These are phyloP conservation scores for Caenorhabditis sinica DNA, from an alignment of 2,888 invertebrate species.

Conservation along the genomic window DNA sequence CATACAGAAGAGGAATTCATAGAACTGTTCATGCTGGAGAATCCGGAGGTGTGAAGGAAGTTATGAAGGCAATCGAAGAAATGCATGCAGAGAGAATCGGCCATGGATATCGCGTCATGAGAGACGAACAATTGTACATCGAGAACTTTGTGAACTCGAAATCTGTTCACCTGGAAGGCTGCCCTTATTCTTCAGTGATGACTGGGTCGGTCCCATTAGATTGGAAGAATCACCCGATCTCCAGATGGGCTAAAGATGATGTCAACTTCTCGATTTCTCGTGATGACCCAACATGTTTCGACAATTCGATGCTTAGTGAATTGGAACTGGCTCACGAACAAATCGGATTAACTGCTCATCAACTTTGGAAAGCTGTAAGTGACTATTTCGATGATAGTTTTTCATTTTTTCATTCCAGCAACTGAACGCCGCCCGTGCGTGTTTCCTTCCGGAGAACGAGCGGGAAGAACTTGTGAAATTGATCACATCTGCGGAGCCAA, in stretches of 20 bases:
- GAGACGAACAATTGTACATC: conserved; percentile 83
- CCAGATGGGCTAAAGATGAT: conserved; percentile 86
- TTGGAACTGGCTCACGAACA: conserved; percentile 84
- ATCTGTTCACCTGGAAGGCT: conserved; percentile 82
- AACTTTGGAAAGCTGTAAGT: conserved; percentile 85
- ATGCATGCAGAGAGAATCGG: conserved; percentile 86
- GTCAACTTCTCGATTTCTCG: conserved; percentile 86
- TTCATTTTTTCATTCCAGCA: conserved; percentile 83
- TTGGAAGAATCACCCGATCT: conserved; percentile 85
- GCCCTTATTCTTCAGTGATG: conserved; percentile 86
- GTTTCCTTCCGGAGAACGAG: conserved; percentile 85
- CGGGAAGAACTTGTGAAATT: conserved; percentile 84
- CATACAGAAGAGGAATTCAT: conserved; percentile 85
- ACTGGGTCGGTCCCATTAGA: conserved; percentile 85
- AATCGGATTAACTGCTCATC: conserved; percentile 85
- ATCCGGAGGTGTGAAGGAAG: conserved; percentile 77
- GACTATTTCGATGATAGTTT: conserved; percentile 11
- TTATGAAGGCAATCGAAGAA: conserved; percentile 85
- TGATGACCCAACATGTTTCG: conserved; percentile 86
- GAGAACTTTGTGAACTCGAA: conserved; percentile 73
- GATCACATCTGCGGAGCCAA: conserved; percentile 78
- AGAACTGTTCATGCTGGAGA: conserved; percentile 87
- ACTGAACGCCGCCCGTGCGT: conserved; percentile 85
- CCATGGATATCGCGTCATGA: conserved; percentile 86
- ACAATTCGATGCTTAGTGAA: conserved; percentile 85